Conservation (phyloP, 2,113 vertebrate genomes). For the Noctilio leporinus region DNA sequence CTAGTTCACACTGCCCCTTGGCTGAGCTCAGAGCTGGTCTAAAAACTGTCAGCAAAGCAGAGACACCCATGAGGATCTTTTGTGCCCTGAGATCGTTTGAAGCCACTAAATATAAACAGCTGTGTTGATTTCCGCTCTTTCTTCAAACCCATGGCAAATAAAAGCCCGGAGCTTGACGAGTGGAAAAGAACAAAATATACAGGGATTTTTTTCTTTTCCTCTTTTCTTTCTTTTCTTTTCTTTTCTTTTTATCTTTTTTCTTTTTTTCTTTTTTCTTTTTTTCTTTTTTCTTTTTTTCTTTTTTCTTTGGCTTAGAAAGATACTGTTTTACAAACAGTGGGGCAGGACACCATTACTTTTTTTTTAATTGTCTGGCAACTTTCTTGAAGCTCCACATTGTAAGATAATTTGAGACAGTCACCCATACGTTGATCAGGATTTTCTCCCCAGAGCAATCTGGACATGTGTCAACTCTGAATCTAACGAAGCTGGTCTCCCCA, state of each 20-base stretch:
- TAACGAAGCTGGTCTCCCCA: background rate
- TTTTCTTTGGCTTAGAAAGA: conserved; percentile 19
- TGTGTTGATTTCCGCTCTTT: conserved; percentile 56
- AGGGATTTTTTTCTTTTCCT: conserved; percentile 10
- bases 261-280: conserved; percentile 2
- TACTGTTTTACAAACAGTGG: conserved; percentile 54
- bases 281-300: background rate
- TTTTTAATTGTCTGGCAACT: conserved; percentile 34
- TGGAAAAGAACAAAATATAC: conserved; percentile 56
- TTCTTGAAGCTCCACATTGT: conserved; percentile 54
- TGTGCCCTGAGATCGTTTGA: conserved; percentile 66
- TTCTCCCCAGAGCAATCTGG: background rate
- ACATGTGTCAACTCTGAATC: background rate
- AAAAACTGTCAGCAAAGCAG: conserved; percentile 61
- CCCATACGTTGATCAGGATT: conserved; percentile 41
- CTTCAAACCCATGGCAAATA: conserved; percentile 54
- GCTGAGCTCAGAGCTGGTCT: conserved; percentile 21
- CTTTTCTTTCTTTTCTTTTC: no score
- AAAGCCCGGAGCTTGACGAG: conserved; percentile 49
- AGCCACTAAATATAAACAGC: conserved; percentile 69
- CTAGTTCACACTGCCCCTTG: conserved; percentile 5
- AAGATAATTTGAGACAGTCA: conserved; percentile 50
- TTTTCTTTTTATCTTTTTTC: conserved; percentile 9
- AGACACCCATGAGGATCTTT: conserved; percentile 42
- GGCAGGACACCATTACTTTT: conserved; percentile 43